Percentiles rank a stretch among this genome's conserved stretches.
Conservation (phyloP, 1,140 invertebrate genomes). For the Parapsyche elsis region DNA sequence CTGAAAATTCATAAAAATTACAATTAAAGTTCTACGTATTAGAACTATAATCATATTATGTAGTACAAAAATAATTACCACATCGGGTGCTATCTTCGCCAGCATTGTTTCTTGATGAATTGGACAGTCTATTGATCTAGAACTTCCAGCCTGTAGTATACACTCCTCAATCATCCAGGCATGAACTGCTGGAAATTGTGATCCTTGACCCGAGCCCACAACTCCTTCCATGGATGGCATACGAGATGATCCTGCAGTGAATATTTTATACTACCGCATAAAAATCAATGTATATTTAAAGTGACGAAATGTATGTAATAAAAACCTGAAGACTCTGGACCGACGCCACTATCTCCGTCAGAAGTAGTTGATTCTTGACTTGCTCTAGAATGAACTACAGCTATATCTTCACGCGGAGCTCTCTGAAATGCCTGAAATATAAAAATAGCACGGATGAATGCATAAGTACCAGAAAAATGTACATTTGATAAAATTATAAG, state of each 20-base stretch:
- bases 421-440: constrained; percentile 56
- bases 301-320: background rate
- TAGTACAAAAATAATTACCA: constrained; percentile 63
- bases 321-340: constrained; percentile 70
- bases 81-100: constrained; percentile 79
- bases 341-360: constrained; percentile 83
- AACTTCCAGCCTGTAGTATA: constrained; percentile 83
- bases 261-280: background rate
- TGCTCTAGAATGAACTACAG: constrained; percentile 63
- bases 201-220: constrained; percentile 56
- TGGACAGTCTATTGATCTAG: constrained; percentile 59
- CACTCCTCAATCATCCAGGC: constrained; percentile 95
- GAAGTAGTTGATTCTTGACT: constrained; percentile 81
- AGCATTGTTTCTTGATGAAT: constrained; percentile 72
- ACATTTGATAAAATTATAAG: background rate
- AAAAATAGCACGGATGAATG: background rate
- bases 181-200: constrained; percentile 63
- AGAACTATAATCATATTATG: constrained; percentile 27
- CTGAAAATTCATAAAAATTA: constrained; percentile 60
- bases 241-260: constrained; percentile 72
- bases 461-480: constrained; percentile 6
- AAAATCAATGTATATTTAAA: background rate
- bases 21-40: background rate
- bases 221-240: constrained; percentile 84
- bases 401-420: constrained; percentile 52